phyloP scores from a whole-genome alignment of 2,888 invertebrate genomes.

The Omphaloscelis lunosa region DNA sequence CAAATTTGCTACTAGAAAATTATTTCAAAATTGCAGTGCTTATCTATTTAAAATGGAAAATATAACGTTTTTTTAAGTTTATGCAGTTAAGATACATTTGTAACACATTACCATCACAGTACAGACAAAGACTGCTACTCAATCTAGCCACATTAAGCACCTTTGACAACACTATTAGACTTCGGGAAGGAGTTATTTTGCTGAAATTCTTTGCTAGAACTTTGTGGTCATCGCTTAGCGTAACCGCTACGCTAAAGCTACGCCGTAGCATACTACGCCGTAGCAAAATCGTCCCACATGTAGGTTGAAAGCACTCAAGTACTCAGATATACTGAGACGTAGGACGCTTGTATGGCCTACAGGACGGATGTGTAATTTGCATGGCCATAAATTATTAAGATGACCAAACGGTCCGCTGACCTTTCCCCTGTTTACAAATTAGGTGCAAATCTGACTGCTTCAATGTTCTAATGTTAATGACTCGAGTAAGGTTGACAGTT shows the following conservation, averaged over 20 bases:
- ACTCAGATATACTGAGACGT: constrained; percentile 28
- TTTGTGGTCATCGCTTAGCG: background rate
- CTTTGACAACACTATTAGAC: background rate
- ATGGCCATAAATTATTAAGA: constrained; percentile 81
- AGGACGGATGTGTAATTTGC: constrained; percentile 80
- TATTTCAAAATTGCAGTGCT: background rate
- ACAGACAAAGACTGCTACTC: background rate
- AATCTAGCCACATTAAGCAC: background rate
- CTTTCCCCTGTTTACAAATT: constrained; percentile 80
- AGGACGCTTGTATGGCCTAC: constrained; percentile 46
- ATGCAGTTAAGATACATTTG: background rate
- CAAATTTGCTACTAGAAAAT: background rate
- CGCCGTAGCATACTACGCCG: constrained; percentile 30
- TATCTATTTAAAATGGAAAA: background rate
- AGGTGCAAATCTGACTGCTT: constrained; percentile 75
- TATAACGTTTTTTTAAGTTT: background rate
- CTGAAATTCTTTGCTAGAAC: background rate
- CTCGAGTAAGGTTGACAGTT: constrained; percentile 21
- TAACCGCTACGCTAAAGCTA: constrained; percentile 28
- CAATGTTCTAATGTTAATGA: constrained; percentile 58
- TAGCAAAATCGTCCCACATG: constrained; percentile 22
- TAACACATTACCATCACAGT: background rate
- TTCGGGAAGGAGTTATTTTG: background rate
- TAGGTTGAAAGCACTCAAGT: constrained; percentile 17
- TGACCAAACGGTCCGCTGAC: constrained; percentile 76